Conservation (phyloP, 2,797 vertebrate species). For the Anisognathus igniventris region DNA sequence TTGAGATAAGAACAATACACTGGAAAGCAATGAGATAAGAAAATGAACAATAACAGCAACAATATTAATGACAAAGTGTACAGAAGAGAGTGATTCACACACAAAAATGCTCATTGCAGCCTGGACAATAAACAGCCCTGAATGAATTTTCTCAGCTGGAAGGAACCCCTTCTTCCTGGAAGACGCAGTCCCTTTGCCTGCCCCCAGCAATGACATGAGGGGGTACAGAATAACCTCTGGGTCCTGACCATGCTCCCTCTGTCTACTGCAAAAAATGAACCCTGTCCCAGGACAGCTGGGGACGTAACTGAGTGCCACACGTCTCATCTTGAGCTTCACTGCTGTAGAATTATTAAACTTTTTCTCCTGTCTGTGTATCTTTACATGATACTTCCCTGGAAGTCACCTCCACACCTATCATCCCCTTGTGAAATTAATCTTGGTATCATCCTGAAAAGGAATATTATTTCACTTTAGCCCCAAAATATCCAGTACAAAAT, state of each 20-base stretch:
- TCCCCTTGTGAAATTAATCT: background rate
- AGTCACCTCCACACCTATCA: background rate
- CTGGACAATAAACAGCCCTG: background rate
- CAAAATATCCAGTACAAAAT: background rate
- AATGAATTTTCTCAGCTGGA: background rate
- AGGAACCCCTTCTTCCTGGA: background rate
- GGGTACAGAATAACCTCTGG: fast-evolving
- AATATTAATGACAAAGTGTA: background rate
- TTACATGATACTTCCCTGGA: background rate
- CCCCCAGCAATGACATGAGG: background rate
- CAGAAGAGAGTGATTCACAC: background rate
- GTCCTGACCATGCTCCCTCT: background rate
- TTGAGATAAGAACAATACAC: background rate
- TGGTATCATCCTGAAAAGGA: background rate
- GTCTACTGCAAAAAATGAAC: background rate
- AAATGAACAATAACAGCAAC: background rate
- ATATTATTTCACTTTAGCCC: background rate
- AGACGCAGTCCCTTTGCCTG: background rate
- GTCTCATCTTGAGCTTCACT: background rate
- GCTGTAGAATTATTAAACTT: background rate
- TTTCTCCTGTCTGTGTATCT: background rate
- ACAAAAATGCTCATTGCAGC: background rate
- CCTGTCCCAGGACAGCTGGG: background rate
- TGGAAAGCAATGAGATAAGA: background rate
- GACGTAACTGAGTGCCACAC: background rate